phyloP scores from a whole-genome alignment of 2,797 vertebrate species.

The Oryzias sinensis region DNA sequence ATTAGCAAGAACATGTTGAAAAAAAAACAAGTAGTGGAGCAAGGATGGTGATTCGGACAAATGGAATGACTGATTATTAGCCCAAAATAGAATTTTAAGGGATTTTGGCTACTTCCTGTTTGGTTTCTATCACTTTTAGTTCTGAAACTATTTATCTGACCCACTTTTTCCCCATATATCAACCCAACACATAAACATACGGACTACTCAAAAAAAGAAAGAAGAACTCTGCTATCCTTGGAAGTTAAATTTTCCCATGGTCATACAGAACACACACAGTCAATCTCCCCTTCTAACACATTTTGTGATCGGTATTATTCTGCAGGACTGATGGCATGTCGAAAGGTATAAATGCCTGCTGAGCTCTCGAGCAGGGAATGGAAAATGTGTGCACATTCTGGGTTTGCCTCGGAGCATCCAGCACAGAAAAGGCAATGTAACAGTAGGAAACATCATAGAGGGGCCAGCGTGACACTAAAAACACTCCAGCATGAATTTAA shows the following conservation, averaged over 20 bases:
- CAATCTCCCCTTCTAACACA: slow-evolving; percentile 21
- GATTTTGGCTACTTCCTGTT: too few species aligned
- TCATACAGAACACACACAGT: neutral
- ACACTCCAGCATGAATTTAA: slow-evolving; percentile 16
- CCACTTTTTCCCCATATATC: neutral
- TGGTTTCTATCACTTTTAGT: neutral
- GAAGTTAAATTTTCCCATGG: too few species aligned
- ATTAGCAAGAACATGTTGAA: too few species aligned
- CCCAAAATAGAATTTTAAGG: too few species aligned
- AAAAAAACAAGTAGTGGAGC: too few species aligned
- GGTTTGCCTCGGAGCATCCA: slow-evolving; percentile 29
- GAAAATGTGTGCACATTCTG: slow-evolving; percentile 26
- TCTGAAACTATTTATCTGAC: neutral
- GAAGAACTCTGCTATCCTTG: too few species aligned
- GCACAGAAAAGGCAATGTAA: slow-evolving; percentile 22
- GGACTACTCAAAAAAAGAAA: neutral
- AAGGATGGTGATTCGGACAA: too few species aligned
- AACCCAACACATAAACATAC: slow-evolving; percentile 1
- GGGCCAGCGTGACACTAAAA: slow-evolving; percentile 11
- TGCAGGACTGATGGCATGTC: slow-evolving; percentile 25
- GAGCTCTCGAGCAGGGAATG: slow-evolving; percentile 28
- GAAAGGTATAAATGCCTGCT: slow-evolving; percentile 37
- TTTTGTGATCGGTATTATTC: slow-evolving; percentile 35
- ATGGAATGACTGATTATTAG: too few species aligned
- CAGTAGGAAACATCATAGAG: slow-evolving; percentile 14